A percentile compares a stretch with the other conserved stretches of the same genome.
Conservation (phyloP, 2,888 invertebrate genomes). For the Ophioninae sp. region DNA sequence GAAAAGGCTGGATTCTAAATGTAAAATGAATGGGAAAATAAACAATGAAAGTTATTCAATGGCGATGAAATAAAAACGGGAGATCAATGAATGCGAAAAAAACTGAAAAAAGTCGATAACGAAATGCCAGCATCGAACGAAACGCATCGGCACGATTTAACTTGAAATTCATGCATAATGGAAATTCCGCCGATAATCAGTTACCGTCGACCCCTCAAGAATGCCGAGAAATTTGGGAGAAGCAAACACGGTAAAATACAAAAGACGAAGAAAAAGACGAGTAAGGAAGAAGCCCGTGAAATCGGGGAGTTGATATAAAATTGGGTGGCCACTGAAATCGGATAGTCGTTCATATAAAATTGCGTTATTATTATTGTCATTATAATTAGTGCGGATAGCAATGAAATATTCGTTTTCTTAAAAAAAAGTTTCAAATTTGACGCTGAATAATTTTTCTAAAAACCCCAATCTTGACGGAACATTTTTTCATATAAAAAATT, state of each 20-base stretch:
- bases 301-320: not conserved
- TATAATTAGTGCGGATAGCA: too few relatives aligned
- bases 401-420: too few relatives aligned
- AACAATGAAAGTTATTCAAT: not conserved
- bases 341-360: too few relatives aligned
- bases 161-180: conserved; percentile 15
- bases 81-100: not conserved
- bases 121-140: not conserved
- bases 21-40: not conserved
- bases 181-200: not conserved
- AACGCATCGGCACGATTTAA: not conserved
- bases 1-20: too few relatives aligned
- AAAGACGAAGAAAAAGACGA: not conserved
- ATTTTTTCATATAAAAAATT: too few relatives aligned
- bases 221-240: conserved; percentile 1
- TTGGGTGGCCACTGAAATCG: not conserved
- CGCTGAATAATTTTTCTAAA: too few relatives aligned
- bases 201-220: not conserved
- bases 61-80: not conserved
- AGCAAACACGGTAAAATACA: not conserved
- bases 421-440: too few relatives aligned
- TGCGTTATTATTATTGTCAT: too few relatives aligned
- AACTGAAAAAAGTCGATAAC: not conserved
- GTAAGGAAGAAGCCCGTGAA: conserved; percentile 10
- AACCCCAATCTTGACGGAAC: too few relatives aligned